phyloP scores from a whole-genome alignment of 2,888 invertebrate species.

The Cryptus armator region DNA sequence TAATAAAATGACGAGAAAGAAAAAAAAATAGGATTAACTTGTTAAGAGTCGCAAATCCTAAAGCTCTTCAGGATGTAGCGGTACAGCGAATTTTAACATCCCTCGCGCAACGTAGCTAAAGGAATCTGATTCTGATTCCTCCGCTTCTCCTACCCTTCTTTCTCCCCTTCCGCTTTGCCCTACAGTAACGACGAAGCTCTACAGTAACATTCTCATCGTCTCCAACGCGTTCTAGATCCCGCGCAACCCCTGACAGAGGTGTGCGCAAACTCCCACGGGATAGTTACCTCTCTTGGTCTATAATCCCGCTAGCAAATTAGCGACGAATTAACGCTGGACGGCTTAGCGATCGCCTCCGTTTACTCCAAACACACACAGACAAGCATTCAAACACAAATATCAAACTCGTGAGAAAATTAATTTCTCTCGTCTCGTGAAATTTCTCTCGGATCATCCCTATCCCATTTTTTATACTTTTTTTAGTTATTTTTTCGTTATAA shows the following conservation, averaged over 20 bases:
- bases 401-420: conserved; percentile 30
- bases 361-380: neutral
- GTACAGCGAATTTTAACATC: no score
- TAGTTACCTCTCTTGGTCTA: conserved; percentile 53
- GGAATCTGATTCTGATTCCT: neutral
- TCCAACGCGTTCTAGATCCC: neutral
- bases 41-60: neutral
- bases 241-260: conserved; percentile 6
- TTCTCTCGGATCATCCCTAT: neutral
- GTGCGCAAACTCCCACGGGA: conserved; percentile 36
- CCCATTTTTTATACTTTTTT: neutral
- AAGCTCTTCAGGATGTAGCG: no score
- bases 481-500: neutral
- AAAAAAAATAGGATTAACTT: conserved; percentile 12
- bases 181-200: neutral
- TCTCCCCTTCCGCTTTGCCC: conserved; percentile 22
- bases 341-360: conserved; percentile 31
- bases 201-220: conserved; percentile 5
- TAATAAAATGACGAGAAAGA: neutral
- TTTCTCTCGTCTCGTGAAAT: neutral
- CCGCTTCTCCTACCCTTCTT: conserved; percentile 33
- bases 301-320: conserved; percentile 70
- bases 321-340: conserved; percentile 69
- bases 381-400: neutral
- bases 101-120: no score